Evolutionary conservation across 1,140 invertebrate species (phyloP), one percentile per base, ranked within the genome.

Genomic region (Venturia canescens): DNA sequence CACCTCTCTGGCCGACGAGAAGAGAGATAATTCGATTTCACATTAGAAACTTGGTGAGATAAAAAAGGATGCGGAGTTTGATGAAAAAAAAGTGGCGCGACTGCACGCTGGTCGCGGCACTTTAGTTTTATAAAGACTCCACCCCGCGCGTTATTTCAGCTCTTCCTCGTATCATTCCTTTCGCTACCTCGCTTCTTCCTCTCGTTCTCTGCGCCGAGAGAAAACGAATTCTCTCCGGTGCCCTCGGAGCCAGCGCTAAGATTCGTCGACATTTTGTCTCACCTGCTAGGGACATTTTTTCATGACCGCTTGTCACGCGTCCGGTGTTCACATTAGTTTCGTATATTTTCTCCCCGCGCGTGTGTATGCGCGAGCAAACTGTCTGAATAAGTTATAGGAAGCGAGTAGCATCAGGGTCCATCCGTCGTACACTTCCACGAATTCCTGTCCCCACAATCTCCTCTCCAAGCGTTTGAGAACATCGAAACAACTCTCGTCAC

Each of bases 11-110:
- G 18, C 29, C 16, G 11, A 26, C n/a, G 7, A 13, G 29, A 16
- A 15, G 9, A 6, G 29, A 69, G 31, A 31, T 9, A 27, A 29
- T 29, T 15, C n/a, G 29, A n/a, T 63, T 31, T 9, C 50, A 53
- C n/a, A 77, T 77, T 77, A 44, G 75, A 77, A 77, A 77, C 60
- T n/a, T 77, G 44, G 66, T 4, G 18, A 69, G 66, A 69, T 16
- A 69, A 27, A 31, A 31, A 18, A 27, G 13, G 29, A 69, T 15
- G 29, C 44, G 53, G 23, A 7, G 48, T 31, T 16, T 18, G 23
- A 26, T 77, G 63, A 77, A 76, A 77, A 77, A 76, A 77, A 77
- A 77, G 66, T 77, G 75, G 57, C 60, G 44, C 57, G 75, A 63
- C 75, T 77, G 27, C 75, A 77, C 27, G 57, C 75, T 77, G 75